Conservation (phyloP, 2,888 invertebrate genomes). For the Lepas anatifera region DNA sequence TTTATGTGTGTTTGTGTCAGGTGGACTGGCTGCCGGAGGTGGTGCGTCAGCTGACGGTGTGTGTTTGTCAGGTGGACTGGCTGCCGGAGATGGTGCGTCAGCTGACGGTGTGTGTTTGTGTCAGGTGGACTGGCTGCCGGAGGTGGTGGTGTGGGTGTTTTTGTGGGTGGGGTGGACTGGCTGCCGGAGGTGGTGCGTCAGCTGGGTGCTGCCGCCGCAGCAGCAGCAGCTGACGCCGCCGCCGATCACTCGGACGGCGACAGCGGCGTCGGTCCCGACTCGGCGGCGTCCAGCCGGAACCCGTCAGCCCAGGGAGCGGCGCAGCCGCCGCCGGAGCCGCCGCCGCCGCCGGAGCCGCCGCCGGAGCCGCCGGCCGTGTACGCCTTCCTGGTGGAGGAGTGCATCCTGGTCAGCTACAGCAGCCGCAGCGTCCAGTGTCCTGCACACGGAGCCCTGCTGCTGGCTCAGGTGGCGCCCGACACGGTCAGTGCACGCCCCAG, state of each 20-base stretch:
- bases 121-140: constrained; percentile 16
- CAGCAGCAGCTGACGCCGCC: constrained; percentile 17
- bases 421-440: constrained; percentile 62
- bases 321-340: constrained; percentile 34
- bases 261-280: constrained; percentile 75
- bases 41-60: constrained; percentile 18
- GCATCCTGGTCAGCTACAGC: constrained; percentile 76
- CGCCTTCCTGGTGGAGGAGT: constrained; percentile 90
- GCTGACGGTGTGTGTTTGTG: too few species aligned
- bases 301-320: constrained; percentile 70
- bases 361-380: constrained; percentile 39
- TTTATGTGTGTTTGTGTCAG: too few species aligned
- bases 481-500: constrained; percentile 47
- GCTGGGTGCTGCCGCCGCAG: too few species aligned
- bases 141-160: constrained; percentile 18
- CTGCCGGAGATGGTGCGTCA: constrained; percentile 18
- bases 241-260: constrained; percentile 57
- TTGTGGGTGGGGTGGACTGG: constrained; percentile 15
- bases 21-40: constrained; percentile 17
- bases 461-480: constrained; percentile 82
- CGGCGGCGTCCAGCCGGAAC: constrained; percentile 58
- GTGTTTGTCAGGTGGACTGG: constrained; percentile 15
- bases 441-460: constrained; percentile 57
- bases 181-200: constrained; percentile 18
- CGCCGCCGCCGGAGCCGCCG: constrained; percentile 27